Base-by-base conservation (phyloP, 2,888 invertebrate species). In the Apamea crenata region DNA sequence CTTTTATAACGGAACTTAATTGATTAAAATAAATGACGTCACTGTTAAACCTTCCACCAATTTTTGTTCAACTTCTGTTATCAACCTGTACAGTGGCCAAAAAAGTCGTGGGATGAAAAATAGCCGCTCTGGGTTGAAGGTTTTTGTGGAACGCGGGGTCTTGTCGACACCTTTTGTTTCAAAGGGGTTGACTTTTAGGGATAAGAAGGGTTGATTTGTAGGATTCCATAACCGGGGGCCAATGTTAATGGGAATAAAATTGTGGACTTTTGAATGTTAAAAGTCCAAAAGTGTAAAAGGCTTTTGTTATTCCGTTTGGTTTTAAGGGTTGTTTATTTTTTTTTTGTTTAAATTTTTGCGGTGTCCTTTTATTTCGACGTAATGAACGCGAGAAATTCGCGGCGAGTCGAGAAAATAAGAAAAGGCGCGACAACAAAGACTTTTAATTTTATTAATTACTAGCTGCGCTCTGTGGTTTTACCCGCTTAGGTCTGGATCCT, bases 111-210 rank as follows among this genome's bases (percentile, higher is more conserved):
- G 81, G 85, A 87, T 91, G 91, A 92, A 91, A 91, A 91, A 92
- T 92, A 82, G 79, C 82, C 82, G 74, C 82, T 80, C n/a, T 59
- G 65, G 84, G 85, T 83, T 71, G 80, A 84, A 78, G 89, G 91
- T 91, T 93, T 88, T 89, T 89, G 88, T 88, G 84, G 88, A 84
- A 82, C 83, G 80, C 78, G 80, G 87, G 90, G 88, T 88, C 90
- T 84, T 89, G 91, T 91, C 93, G 90, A 88, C 93, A 92, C 93
- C 93, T 93, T 92, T 93, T 93, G 92, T 93, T 93, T 91, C 80
- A 90, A 83, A 86, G 82, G 90, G 90, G 88, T 87, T 84, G 85
- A 87, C 85, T 91, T 91, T 91, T 89, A 83, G 81, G 84, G 85
- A 87, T 86, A 86, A 90, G 86, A n/a, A 89, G 88, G 88, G 88